Percentiles rank a stretch among this genome's conserved stretches.
Conservation (phyloP, 2,797 vertebrate species). For the Eutrigla gurnardus region DNA sequence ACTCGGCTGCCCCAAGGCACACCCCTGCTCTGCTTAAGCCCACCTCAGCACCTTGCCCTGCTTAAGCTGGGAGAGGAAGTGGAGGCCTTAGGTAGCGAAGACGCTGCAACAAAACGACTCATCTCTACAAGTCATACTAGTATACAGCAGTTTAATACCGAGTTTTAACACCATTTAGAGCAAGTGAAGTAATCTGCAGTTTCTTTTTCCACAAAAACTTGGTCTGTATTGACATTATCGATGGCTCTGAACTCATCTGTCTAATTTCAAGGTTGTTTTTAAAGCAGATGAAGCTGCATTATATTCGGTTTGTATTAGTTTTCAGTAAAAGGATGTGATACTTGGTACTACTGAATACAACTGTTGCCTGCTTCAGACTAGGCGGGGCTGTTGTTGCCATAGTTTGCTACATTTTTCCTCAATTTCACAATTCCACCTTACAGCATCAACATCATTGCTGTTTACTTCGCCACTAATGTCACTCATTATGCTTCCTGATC, state of each 20-base stretch:
- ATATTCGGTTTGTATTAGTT: background rate
- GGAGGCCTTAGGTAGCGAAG: conserved; percentile 67
- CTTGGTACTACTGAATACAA: background rate
- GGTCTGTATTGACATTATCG: background rate
- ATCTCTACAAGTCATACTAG: conserved; percentile 40
- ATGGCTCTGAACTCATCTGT: background rate
- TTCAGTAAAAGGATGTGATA: background rate
- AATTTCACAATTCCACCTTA: no score
- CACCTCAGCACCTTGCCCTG: conserved; percentile 21
- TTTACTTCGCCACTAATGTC: no score
- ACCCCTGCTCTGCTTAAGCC: conserved; percentile 11
- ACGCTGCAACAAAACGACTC: conserved; percentile 37
- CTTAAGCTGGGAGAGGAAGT: conserved; percentile 75
- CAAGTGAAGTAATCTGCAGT: background rate
- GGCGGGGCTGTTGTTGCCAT: no score
- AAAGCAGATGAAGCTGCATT: conserved; percentile 29
- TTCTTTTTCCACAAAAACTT: background rate
- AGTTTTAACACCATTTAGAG: conserved; percentile 1
- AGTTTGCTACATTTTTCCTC: no score
- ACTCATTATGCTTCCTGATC: no score
- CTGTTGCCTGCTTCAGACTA: no score
- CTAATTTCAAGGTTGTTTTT: background rate
- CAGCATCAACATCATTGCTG: no score
- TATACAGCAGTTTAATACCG: conserved; percentile 22
- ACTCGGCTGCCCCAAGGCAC: conserved; percentile 74